phyloP scores from a whole-genome alignment of 2,888 invertebrate genomes.

The Pasiphila rectangulata region DNA sequence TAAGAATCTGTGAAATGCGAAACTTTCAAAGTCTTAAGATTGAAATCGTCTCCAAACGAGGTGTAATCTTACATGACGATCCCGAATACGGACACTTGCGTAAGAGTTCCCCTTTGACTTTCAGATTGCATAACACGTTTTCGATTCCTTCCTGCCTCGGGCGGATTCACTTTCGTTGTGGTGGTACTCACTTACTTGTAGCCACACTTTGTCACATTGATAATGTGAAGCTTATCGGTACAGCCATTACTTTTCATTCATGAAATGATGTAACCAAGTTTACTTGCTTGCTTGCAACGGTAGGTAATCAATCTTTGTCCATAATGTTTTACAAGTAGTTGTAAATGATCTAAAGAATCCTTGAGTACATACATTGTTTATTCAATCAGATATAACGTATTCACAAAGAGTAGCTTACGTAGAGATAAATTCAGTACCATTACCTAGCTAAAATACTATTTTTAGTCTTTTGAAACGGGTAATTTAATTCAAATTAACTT shows the following conservation, averaged over 20 bases:
- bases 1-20: neutral
- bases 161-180: conserved; percentile 62
- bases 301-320: conserved; percentile 7
- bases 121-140: conserved; percentile 65
- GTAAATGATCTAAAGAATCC: neutral
- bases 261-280: conserved; percentile 11
- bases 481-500: too few relatives aligned
- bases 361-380: conserved; percentile 4
- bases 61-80: conserved; percentile 31
- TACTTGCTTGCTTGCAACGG: neutral
- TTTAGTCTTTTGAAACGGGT: too few relatives aligned
- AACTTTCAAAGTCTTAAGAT: neutral
- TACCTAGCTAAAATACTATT: too few relatives aligned
- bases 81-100: conserved; percentile 47
- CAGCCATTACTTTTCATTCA: conserved; percentile 22
- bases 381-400: conserved; percentile 3
- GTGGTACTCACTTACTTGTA: conserved; percentile 23
- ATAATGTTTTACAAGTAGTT: conserved; percentile 2
- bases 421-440: neutral
- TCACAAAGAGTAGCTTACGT: neutral
- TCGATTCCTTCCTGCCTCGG: conserved; percentile 66
- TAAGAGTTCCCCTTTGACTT: conserved; percentile 64
- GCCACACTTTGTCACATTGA: conserved; percentile 22
- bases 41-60: conserved; percentile 4
- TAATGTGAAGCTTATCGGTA: conserved; percentile 20